Evolutionary conservation across 2,888 invertebrate species (phyloP).

Genomic region (Steromphala cineraria): DNA sequence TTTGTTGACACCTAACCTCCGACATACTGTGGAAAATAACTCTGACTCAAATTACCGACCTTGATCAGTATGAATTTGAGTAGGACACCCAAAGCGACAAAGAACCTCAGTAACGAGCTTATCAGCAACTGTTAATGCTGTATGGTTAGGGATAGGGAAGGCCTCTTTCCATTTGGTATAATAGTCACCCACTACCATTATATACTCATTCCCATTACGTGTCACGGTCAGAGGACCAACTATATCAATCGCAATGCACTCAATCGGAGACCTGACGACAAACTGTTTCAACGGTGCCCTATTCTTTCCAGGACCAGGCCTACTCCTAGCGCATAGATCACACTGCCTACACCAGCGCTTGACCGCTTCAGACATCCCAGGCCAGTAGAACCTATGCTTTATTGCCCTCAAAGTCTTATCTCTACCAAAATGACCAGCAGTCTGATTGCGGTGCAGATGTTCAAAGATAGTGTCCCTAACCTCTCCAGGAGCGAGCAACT

Average conservation of each 20-base stretch:
- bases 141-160: not conserved
- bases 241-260: not conserved
- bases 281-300: not conserved
- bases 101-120: not conserved
- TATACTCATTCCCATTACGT: not conserved
- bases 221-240: not conserved
- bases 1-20: not conserved
- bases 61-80: no score
- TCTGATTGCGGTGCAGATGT: not conserved
- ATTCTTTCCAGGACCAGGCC: not conserved
- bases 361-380: not conserved
- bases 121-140: not conserved
- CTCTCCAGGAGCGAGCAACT: not conserved
- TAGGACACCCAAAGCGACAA: no score
- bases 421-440: slow-evolving; percentile 19
- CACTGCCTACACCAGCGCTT: no score
- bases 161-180: not conserved
- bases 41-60: not conserved
- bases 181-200: not conserved
- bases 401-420: slow-evolving; percentile 3
- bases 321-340: not conserved
- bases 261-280: not conserved
- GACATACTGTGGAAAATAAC: not conserved
- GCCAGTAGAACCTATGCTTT: slow-evolving; percentile 19
- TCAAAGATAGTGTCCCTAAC: not conserved